Percentiles rank a stretch among this genome's conserved stretches.
phyloP scores from a whole-genome alignment of 2,113 vertebrate species.

The Reinhardtius hippoglossoides region DNA sequence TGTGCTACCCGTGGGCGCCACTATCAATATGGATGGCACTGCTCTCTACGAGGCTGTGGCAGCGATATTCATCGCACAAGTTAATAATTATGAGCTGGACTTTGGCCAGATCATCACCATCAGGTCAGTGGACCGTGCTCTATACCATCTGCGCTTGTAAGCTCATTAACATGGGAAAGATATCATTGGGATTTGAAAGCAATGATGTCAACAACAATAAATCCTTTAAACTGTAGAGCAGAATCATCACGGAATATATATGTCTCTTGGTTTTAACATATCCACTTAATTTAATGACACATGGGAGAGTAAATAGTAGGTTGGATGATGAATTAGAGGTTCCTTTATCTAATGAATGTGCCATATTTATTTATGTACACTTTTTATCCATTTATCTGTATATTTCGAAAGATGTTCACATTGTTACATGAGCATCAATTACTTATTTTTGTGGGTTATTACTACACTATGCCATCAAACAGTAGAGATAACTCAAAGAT shows the following conservation, averaged over 20 bases:
- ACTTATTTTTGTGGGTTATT: too few species aligned
- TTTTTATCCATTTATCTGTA: neutral
- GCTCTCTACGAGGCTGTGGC: constrained; percentile 96
- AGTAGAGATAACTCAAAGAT: too few species aligned
- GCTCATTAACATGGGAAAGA: constrained; percentile 26
- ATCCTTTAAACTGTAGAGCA: constrained; percentile 17
- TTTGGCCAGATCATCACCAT: constrained; percentile 98
- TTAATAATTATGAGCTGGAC: constrained; percentile 97
- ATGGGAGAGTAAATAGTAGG: neutral
- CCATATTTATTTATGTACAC: neutral
- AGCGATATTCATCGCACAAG: constrained; percentile 97
- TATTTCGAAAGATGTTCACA: neutral
- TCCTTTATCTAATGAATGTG: neutral
- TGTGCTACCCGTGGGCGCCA: constrained; percentile 94
- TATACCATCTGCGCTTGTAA: constrained; percentile 32
- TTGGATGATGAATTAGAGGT: neutral
- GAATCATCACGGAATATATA: neutral
- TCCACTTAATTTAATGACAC: neutral
- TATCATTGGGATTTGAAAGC: constrained; percentile 21
- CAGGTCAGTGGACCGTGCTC: constrained; percentile 82
- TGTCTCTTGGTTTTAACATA: neutral
- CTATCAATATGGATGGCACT: constrained; percentile 97
- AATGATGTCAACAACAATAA: constrained; percentile 24
- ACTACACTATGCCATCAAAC: too few species aligned
- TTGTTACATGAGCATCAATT: too few species aligned